Conservation (phyloP, 2,797 vertebrate genomes). For the Emydoidea blandingii region DNA sequence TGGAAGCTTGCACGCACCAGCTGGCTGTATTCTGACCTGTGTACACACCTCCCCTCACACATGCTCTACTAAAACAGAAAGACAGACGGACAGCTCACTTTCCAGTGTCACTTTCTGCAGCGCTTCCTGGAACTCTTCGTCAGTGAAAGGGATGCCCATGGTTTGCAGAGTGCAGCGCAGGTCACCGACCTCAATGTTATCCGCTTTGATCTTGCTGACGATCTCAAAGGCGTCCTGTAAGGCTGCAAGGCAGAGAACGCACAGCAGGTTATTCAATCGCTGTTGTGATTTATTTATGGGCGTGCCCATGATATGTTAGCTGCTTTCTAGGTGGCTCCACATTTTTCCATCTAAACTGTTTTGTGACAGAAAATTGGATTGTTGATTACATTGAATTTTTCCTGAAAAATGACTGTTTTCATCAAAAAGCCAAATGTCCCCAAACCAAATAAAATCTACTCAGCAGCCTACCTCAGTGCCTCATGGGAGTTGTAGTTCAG, state of each 20-base stretch:
- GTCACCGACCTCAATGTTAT: not conserved
- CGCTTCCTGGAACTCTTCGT: conserved; percentile 46
- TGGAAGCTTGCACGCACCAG: not conserved
- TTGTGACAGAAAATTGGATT: not conserved
- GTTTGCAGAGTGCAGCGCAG: conserved; percentile 19
- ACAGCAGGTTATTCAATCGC: not conserved
- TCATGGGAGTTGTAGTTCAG: not conserved
- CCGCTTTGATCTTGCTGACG: conserved; percentile 14
- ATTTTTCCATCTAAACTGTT: not conserved
- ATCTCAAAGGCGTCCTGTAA: conserved; percentile 9
- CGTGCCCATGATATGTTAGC: no score
- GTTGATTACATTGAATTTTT: not conserved
- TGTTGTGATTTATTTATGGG: not conserved
- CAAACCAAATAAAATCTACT: not conserved
- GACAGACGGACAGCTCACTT: conserved; percentile 4
- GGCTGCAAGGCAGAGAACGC: not conserved
- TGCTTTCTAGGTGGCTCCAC: not conserved
- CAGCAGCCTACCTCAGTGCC: not conserved
- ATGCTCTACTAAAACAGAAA: not conserved
- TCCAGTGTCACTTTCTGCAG: not conserved
- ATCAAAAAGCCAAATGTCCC: not conserved
- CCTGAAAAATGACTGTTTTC: not conserved
- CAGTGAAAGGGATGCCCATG: conserved; percentile 33
- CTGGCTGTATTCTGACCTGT: not conserved
- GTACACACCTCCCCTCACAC: not conserved